Evolutionary conservation across 2,888 invertebrate genomes (phyloP), one percentile per base, ranked within the genome.

Genomic region (Siphonodentalium dalli): DNA sequence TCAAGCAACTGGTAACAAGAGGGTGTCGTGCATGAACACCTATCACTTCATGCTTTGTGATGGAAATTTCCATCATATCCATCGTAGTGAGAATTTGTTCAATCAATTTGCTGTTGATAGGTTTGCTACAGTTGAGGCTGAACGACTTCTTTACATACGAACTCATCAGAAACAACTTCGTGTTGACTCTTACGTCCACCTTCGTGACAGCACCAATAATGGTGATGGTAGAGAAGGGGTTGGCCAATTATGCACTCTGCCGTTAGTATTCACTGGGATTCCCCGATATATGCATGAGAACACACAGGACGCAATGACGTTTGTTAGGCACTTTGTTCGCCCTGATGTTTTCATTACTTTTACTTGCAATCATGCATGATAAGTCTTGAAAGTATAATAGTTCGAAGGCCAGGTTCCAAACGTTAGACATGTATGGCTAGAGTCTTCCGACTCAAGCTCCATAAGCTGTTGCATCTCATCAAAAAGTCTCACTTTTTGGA

Each of bases 261-360:
- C 79, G 6, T 38, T 55, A 21, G 15, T 40, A 5, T 81, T 20
- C 63, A 69, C 55, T 79, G n/a, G n/a, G n/a, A n/a, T n/a, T n/a
- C n/a, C n/a, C n/a, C n/a, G n/a, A n/a, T n/a, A n/a, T n/a, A n/a
- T 82, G 75, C 58, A 71, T 27, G 73, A 82, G 66, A 65, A 72
- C 27, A 79, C 74, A 61, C 64, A 83, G n/a, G n/a, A n/a, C n/a
- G n/a, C n/a, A n/a, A n/a, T n/a, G n/a, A n/a, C n/a, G n/a, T n/a
- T n/a, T n/a, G 58, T 82, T 83, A 71, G 77, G 80, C 0, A 83
- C 83, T 81, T 65, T 79, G 11, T 76, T 81, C 40, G 82, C 83
- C 4, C 28, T 72, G 31, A 75, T 76, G 54, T 79, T 62, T 71
- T 83, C 83, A 2, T 74, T 74, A 52, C 82, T 83, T 21, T 75